Evolutionary conservation across 2,113 vertebrate genomes (phyloP), one percentile per base, ranked within the genome.

Genomic region (Calidris pugnax): DNA sequence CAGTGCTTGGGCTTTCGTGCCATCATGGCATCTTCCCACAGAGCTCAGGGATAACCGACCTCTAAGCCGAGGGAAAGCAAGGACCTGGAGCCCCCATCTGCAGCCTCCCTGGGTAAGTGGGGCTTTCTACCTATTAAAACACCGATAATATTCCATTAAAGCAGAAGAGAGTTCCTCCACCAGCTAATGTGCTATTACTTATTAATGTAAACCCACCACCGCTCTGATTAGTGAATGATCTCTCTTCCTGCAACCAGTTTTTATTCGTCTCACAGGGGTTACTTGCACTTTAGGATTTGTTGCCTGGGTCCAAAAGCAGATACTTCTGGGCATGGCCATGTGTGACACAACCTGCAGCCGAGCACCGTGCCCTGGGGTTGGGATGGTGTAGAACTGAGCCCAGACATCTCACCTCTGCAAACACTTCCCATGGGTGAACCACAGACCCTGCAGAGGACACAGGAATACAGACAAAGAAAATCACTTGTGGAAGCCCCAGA

Each of bases 161-260:
- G 50, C n/a, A 35, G 41, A 80, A 68, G 28, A 77, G 37, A 80
- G 48, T 63, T 89, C 71, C 41, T 94, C 33, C 30, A 77, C 69
- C 30, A 66, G 47, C 55, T 95, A 90, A 96, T 90, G 60, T 62
- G 55, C 26, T 82, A 78, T 95, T 92, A 96, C 50, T 96, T 94
- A 94, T 94, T 96, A 27, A 96, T 95, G 82, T 66, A 51, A 73
- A 90, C 59, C 20, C 69, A 80, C 68, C n/a, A 53, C 26, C 0
- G 0, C 9, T 4, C 47, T 82, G 51, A 71, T 85, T 73, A 81
- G 85, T 81, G 50, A 87, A 87, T 87, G 81, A 87, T 60, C 63
- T 56, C 0, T 68, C 86, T 92, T 85, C 91, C 91, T 81, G 64
- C 33, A 87, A 56, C 33, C 35, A 50, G n/a, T 12, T 64, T 73